Evolutionary conservation across 2,797 vertebrate genomes (phyloP).

Genomic region (Anas capensis): DNA sequence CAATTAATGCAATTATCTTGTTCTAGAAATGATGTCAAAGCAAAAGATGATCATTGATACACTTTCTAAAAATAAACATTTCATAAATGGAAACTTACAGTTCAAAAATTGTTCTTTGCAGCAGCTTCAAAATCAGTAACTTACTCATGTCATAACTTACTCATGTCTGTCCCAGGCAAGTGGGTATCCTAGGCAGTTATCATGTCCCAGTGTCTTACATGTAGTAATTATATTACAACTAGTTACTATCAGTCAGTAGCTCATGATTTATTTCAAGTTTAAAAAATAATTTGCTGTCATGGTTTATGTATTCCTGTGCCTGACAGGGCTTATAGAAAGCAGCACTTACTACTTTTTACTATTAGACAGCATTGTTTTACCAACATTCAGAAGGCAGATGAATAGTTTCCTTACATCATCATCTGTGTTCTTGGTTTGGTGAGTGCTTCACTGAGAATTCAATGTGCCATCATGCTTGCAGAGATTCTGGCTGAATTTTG

Average conservation of each 20-base stretch:
- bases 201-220: background rate
- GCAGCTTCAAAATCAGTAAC: background rate
- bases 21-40: conserved; percentile 37
- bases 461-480: background rate
- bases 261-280: background rate
- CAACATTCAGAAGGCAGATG: background rate
- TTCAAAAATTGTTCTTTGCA: background rate
- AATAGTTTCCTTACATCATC: background rate
- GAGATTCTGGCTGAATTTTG: background rate
- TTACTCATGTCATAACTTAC: background rate
- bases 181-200: background rate
- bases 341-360: background rate
- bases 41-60: background rate
- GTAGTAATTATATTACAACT: background rate
- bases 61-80: conserved; percentile 53
- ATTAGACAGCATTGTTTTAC: background rate
- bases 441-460: background rate
- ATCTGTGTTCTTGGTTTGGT: background rate
- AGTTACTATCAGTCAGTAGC: background rate
- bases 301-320: background rate
- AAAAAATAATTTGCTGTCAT: background rate
- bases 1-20: background rate
- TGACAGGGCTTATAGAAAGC: background rate
- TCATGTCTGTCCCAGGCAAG: background rate
- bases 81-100: background rate